Percentiles rank a stretch among this genome's conserved stretches.
phyloP scores from a whole-genome alignment of 1,140 invertebrate species.

The Drosophila santomea region DNA sequence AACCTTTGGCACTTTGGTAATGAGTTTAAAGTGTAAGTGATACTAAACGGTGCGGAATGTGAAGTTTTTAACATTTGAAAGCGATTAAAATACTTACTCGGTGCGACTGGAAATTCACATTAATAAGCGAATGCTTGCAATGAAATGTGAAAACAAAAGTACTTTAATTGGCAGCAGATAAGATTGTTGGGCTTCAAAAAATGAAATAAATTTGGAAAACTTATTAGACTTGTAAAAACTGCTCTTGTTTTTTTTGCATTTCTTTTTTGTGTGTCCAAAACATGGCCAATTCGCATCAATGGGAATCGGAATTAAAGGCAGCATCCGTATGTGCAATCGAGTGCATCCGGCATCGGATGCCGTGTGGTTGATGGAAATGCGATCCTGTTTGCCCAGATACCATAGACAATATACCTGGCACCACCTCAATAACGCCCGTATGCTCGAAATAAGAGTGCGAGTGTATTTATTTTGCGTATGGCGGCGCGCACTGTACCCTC shows the following conservation, averaged over 20 bases:
- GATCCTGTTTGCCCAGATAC: conserved; percentile 54
- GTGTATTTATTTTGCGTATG: conserved; percentile 22
- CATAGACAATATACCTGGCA: background rate
- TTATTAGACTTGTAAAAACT: too few species aligned
- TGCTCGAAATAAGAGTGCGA: conserved; percentile 4
- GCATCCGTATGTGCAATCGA: conserved; percentile 57
- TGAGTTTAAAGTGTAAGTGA: background rate
- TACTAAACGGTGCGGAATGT: background rate
- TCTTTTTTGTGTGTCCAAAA: conserved; percentile 18
- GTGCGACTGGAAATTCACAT: too few species aligned
- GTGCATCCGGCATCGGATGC: conserved; percentile 71
- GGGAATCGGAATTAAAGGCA: conserved; percentile 36
- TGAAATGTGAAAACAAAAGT: background rate
- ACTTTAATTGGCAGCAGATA: background rate
- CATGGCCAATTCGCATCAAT: conserved; percentile 28
- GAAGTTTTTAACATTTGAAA: background rate
- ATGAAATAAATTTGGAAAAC: too few species aligned
- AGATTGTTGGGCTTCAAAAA: background rate
- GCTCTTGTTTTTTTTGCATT: background rate
- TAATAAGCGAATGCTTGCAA: too few species aligned
- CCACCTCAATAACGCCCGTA: conserved; percentile 16
- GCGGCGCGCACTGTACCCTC: background rate
- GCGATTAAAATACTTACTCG: too few species aligned
- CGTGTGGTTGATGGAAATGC: conserved; percentile 57
- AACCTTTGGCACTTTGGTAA: background rate